These are phyloP conservation scores for Tilapia sparmanii DNA, from an alignment of 2,113 vertebrate species.

Conservation along the genomic window DNA sequence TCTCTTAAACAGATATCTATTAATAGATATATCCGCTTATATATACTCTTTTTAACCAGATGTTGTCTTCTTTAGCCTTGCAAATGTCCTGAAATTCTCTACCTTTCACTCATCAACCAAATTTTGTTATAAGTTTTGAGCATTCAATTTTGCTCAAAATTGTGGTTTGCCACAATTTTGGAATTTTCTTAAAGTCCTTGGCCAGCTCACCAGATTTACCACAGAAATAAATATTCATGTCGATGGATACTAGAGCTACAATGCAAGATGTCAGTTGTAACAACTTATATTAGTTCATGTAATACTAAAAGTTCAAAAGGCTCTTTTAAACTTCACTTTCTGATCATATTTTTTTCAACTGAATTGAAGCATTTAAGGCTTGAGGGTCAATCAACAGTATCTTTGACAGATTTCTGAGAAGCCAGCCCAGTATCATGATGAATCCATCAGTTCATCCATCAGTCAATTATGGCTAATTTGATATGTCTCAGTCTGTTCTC, in stretches of 20 bases:
- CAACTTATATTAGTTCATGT: neutral
- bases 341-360: constrained; percentile 20
- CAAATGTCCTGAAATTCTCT: neutral
- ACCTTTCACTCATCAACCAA: neutral
- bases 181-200: neutral
- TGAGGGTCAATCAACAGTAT: constrained; percentile 39
- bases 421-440: constrained; percentile 50
- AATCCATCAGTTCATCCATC: constrained; percentile 65
- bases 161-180: accelerated
- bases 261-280: neutral
- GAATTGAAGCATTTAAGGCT: constrained; percentile 27
- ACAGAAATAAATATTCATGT: neutral
- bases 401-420: constrained; percentile 50
- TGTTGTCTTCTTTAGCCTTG: neutral
- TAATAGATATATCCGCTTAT: accelerated
- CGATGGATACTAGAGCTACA: neutral
- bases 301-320: constrained; percentile 2
- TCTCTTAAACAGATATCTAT: neutral
- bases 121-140: neutral
- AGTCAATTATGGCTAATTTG: constrained; percentile 62
- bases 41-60: neutral
- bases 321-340: constrained; percentile 14
- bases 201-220: neutral
- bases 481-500: constrained; percentile 44
- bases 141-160: neutral